phyloP scores from a whole-genome alignment of 2,888 invertebrate genomes.

The Chrysolina oricalcia region DNA sequence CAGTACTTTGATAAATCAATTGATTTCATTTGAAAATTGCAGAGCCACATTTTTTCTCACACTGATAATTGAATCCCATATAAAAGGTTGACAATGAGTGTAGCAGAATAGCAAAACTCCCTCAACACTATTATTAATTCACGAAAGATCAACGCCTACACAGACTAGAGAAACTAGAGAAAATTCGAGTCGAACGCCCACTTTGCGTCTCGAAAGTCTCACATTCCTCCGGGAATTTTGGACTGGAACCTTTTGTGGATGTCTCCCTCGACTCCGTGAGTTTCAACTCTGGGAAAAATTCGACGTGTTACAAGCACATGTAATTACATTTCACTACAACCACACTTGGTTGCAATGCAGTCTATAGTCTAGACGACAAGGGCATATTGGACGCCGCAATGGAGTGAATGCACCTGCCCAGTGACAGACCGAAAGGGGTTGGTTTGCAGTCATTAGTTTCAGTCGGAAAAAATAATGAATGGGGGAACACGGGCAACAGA shows the following conservation, averaged over 20 bases:
- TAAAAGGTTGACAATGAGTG: too few relatives aligned
- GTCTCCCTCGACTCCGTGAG: slow-evolving; percentile 53
- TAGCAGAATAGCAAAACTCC: too few relatives aligned
- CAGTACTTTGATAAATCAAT: too few relatives aligned
- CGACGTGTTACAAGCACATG: slow-evolving; percentile 61
- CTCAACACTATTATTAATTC: background rate
- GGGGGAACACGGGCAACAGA: background rate
- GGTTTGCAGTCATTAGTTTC: slow-evolving; percentile 16
- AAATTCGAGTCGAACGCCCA: slow-evolving; percentile 13
- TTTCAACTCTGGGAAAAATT: slow-evolving; percentile 58
- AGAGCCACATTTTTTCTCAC: too few relatives aligned
- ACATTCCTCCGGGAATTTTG: slow-evolving; percentile 34
- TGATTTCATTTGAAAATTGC: too few relatives aligned
- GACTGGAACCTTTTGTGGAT: slow-evolving; percentile 18
- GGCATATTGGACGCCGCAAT: slow-evolving; percentile 49
- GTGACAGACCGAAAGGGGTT: slow-evolving; percentile 32
- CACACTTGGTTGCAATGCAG: slow-evolving; percentile 41
- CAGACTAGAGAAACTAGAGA: background rate
- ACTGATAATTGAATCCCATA: too few relatives aligned
- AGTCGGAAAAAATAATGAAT: background rate
- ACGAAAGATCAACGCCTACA: too few relatives aligned
- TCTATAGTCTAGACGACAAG: slow-evolving; percentile 54
- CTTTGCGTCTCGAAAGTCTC: slow-evolving; percentile 20
- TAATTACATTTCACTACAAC: slow-evolving; percentile 55
- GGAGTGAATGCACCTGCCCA: slow-evolving; percentile 51